A percentile compares a stretch with the other conserved stretches of the same genome.
Evolutionary conservation across 2,888 invertebrate genomes (phyloP).

Genomic region (Ormyrus rosae): DNA sequence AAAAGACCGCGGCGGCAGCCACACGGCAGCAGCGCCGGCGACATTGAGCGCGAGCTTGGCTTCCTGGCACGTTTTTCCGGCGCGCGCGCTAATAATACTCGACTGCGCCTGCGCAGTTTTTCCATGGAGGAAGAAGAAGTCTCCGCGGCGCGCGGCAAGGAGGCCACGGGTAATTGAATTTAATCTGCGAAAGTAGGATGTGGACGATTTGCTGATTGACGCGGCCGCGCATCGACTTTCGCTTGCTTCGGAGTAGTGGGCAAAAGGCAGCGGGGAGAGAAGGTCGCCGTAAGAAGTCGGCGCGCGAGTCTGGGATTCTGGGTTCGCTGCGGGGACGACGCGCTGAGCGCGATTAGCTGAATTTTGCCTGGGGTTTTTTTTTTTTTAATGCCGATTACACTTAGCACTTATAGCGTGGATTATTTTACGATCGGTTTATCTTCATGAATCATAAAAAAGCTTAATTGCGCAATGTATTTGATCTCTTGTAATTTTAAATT

Average conservation of each 20-base stretch:
- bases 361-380: too few species aligned
- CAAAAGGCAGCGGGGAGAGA: background rate
- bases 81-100: slow-evolving; percentile 39
- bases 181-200: slow-evolving; percentile 62
- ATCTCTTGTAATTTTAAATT: too few species aligned
- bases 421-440: too few species aligned
- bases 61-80: slow-evolving; percentile 42
- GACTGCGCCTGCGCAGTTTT: background rate
- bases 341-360: too few species aligned
- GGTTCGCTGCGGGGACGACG: too few species aligned
- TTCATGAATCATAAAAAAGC: too few species aligned
- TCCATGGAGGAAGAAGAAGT: background rate
- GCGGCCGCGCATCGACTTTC: slow-evolving; percentile 16
- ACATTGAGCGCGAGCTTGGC: slow-evolving; percentile 25
- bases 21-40: background rate
- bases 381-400: too few species aligned
- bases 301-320: background rate
- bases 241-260: background rate
- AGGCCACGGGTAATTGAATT: slow-evolving; percentile 43
- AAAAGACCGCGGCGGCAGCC: background rate
- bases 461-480: too few species aligned
- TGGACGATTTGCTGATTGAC: slow-evolving; percentile 64
- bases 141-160: background rate
- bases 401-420: too few species aligned
- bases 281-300: background rate